phyloP scores from a whole-genome alignment of 2,888 invertebrate species.

The Protophormia terraenovae region DNA sequence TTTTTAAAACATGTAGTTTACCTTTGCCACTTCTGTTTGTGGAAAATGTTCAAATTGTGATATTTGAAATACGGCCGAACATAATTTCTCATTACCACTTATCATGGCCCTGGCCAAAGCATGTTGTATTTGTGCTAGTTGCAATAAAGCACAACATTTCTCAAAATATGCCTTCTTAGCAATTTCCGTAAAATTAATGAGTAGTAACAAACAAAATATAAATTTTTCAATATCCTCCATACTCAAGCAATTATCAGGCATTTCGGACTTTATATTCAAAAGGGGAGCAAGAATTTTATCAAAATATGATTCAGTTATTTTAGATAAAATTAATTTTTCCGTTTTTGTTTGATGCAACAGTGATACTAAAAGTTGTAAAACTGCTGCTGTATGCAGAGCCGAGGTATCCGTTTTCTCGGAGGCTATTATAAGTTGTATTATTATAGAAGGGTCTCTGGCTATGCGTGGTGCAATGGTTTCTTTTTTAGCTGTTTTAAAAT shows the following conservation, averaged over 20 bases:
- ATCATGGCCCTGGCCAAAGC: constrained; percentile 78
- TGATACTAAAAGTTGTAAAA: constrained; percentile 74
- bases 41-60: constrained; percentile 79
- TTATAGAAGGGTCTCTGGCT: constrained; percentile 73
- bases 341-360: constrained; percentile 77
- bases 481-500: constrained; percentile 66
- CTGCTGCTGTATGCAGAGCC: constrained; percentile 73
- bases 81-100: constrained; percentile 74
- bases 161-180: constrained; percentile 79
- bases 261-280: constrained; percentile 73
- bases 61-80: constrained; percentile 78
- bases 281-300: constrained; percentile 78
- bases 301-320: constrained; percentile 79
- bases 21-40: constrained; percentile 76
- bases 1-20: constrained; percentile 53
- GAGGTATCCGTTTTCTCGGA: constrained; percentile 76
- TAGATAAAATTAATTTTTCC: constrained; percentile 77
- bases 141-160: constrained; percentile 76
- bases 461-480: constrained; percentile 72
- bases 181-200: constrained; percentile 78
- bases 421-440: constrained; percentile 74
- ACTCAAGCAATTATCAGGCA: constrained; percentile 69
- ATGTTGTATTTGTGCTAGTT: constrained; percentile 77
- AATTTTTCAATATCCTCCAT: constrained; percentile 76
- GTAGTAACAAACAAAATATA: constrained; percentile 75